A percentile compares a stretch with the other conserved stretches of the same genome.
phyloP scores from a whole-genome alignment of 2,888 invertebrate species.

The Melieria crassipennis region DNA sequence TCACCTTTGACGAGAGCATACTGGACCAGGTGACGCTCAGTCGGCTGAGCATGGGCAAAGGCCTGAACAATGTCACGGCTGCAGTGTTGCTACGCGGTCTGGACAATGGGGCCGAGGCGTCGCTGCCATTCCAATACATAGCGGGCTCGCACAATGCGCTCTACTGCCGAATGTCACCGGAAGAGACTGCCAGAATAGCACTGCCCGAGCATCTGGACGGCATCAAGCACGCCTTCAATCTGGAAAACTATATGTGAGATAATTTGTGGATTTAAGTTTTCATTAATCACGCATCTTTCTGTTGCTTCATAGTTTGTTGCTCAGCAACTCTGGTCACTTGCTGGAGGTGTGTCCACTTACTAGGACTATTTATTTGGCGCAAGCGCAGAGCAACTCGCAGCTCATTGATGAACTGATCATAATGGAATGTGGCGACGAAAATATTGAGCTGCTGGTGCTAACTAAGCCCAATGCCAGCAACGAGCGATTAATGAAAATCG shows the following conservation, averaged over 20 bases:
- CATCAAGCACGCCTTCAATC: constrained; percentile 56
- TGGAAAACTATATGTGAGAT: constrained; percentile 59
- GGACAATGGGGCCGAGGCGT: constrained; percentile 2
- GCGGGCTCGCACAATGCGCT: constrained; percentile 46
- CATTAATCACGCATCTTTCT: background rate
- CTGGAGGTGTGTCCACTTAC: constrained; percentile 61
- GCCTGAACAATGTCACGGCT: constrained; percentile 45
- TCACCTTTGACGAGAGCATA: constrained; percentile 49
- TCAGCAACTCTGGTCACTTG: constrained; percentile 58
- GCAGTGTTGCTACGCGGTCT: constrained; percentile 39
- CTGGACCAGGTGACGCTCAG: constrained; percentile 54
- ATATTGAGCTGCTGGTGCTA: constrained; percentile 60
- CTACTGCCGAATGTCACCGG: constrained; percentile 46
- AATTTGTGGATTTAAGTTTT: constrained; percentile 2
- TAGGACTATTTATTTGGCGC: constrained; percentile 48
- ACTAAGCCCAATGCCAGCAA: constrained; percentile 48
- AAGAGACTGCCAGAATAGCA: constrained; percentile 47
- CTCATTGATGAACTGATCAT: constrained; percentile 61
- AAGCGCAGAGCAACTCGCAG: constrained; percentile 32
- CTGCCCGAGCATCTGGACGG: constrained; percentile 52
- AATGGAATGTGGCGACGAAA: constrained; percentile 59
- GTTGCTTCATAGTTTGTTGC: constrained; percentile 49
- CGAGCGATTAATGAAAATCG: constrained; percentile 54
- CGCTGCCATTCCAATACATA: constrained; percentile 41
- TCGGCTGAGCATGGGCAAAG: constrained; percentile 45